Base-by-base conservation (phyloP, 2,797 vertebrate species). In the Nyctibius grandis region DNA sequence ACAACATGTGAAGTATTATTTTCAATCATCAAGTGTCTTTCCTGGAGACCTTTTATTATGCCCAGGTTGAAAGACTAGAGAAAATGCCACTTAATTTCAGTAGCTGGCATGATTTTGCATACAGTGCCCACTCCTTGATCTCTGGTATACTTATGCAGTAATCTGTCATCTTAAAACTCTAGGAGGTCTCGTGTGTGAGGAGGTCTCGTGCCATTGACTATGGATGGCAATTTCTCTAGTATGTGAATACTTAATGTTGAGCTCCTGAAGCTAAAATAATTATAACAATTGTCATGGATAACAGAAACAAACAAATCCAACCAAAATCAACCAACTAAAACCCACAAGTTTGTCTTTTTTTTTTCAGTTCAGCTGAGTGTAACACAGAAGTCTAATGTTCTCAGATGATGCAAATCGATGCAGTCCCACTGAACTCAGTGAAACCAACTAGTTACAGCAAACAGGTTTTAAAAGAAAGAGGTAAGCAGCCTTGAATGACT, bases 61-160 rank as follows among this genome's bases (percentile, higher is more conserved):
- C 4, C 34, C 25, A 54, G 3, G 0, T 36, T 79, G 67, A 92
- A 79, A 93, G 59, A 50, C 25, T 81, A 65, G 44, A 61, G 36
- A 91, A 95, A 93, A 90, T 75, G 54, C 25, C 83, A 75, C 23
- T 45, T 83, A 50, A 85, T 75, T 91, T 94, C 33, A 68, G 36
- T 22, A 75, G 8, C 29, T 77, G 57, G 15, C 26, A 40, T 1
- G 19, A n/a, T 64, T 91, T 72, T 47, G 19, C 23, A 18, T 61
- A 20, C 31, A 40, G 31, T 91, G 45, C 51, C 68, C 70, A 59
- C 19, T 82, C 15, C 31, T n/a, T 90, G 38, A 76, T 82, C 63
- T 81, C 70, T 69, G 42, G 11, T 56, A 60, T 38, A 50, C 22
- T 53, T 53, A 28, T 36, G 29, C 29, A 91, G 28, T 42, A 76